Evolutionary conservation across 1,140 invertebrate genomes (phyloP).

Genomic region (Bombyx mandarina): DNA sequence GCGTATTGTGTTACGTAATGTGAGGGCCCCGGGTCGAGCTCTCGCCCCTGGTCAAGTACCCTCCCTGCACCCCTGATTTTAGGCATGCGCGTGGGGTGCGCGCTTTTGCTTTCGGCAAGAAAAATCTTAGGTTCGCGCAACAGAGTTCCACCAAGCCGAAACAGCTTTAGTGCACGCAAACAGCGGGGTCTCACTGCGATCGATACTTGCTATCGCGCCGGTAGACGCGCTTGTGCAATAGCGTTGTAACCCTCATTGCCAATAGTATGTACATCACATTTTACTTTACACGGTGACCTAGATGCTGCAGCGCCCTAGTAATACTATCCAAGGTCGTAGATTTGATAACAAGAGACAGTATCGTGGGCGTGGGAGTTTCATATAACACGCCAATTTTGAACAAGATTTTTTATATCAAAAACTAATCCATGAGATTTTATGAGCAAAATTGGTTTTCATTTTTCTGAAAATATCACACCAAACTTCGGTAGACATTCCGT

Average conservation of each 20-base stretch:
- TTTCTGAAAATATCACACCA: too few species aligned
- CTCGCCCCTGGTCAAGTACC: slow-evolving; percentile 24
- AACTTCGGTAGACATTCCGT: too few species aligned
- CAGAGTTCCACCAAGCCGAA: not conserved
- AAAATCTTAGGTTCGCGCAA: slow-evolving; percentile 12
- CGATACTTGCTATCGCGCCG: slow-evolving; percentile 2
- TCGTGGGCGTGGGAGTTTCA: too few species aligned
- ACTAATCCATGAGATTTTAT: too few species aligned
- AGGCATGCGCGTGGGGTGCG: slow-evolving; percentile 16
- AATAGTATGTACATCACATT: too few species aligned
- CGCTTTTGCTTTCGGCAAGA: slow-evolving; percentile 7
- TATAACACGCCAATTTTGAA: too few species aligned
- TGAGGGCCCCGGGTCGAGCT: slow-evolving; percentile 42
- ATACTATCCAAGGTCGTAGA: too few species aligned
- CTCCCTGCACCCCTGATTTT: slow-evolving; percentile 19
- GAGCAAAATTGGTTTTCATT: too few species aligned
- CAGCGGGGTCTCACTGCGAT: not conserved
- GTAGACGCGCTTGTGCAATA: slow-evolving; percentile 6
- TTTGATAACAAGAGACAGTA: too few species aligned
- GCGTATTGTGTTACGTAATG: slow-evolving; percentile 65
- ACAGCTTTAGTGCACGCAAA: not conserved
- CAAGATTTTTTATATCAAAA: too few species aligned
- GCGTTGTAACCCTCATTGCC: not conserved
- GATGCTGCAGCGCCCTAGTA: slow-evolving; percentile 4
- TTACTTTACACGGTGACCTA: slow-evolving; percentile 8